Percentiles rank a stretch among this genome's conserved stretches.
Conservation (phyloP, 2,797 vertebrate genomes). For the Gallinago solitaria region DNA sequence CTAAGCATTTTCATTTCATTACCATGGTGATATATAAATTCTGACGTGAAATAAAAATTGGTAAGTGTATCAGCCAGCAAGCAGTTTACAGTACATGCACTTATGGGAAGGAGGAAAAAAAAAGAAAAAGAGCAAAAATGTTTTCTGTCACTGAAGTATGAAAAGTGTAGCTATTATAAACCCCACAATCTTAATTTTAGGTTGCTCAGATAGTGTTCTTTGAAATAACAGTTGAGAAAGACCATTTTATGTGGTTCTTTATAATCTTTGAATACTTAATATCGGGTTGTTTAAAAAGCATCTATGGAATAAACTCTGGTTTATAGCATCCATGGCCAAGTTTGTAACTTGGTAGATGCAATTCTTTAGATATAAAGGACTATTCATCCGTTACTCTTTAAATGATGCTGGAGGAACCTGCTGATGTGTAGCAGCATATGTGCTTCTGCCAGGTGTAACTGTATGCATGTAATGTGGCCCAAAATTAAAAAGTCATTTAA, state of each 20-base stretch:
- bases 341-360: background rate
- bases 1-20: background rate
- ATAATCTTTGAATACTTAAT: background rate
- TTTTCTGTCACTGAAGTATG: background rate
- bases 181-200: background rate
- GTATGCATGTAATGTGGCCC: background rate
- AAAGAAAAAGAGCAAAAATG: background rate
- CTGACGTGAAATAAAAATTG: background rate
- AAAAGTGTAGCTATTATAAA: background rate
- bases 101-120: background rate
- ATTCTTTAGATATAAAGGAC: background rate
- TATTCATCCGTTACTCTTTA: background rate
- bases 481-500: constrained; percentile 22
- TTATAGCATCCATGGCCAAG: too few species aligned
- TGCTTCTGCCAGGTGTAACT: background rate
- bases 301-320: background rate
- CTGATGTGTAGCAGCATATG: background rate
- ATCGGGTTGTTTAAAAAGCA: background rate
- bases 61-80: background rate
- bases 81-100: background rate
- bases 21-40: background rate
- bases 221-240: background rate
- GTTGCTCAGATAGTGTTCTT: background rate
- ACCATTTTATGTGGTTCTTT: background rate
- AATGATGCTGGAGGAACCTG: background rate